Evolutionary conservation across 2,888 invertebrate genomes (phyloP).

Genomic region (Eilema sororculum): DNA sequence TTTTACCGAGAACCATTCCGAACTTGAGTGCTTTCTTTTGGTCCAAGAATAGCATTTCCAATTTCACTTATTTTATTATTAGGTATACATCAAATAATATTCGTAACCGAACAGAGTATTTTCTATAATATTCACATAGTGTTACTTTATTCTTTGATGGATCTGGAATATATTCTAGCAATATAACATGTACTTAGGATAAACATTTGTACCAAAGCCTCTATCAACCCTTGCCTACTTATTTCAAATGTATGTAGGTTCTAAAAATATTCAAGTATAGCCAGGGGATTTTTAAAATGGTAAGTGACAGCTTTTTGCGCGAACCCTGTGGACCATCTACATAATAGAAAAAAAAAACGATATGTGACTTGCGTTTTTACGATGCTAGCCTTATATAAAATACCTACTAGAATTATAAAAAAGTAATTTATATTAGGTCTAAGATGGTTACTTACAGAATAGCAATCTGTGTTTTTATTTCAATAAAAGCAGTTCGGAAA

Average conservation of each 20-base stretch:
- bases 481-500: no score
- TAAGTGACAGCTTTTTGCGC: not conserved
- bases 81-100: not conserved
- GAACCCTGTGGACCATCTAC: not conserved
- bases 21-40: not conserved
- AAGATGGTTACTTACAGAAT: no score
- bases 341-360: not conserved
- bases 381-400: not conserved
- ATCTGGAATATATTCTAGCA: not conserved
- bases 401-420: not conserved
- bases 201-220: constrained; percentile 4
- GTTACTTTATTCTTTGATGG: not conserved
- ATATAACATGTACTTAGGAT: not conserved
- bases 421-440: no score
- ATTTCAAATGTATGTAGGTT: not conserved
- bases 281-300: constrained; percentile 3
- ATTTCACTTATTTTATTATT: no score
- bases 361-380: not conserved
- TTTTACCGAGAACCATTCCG: no score
- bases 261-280: not conserved
- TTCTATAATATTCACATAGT: no score
- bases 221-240: not conserved
- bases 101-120: not conserved
- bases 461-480: not conserved
- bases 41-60: not conserved